Base-by-base conservation (phyloP, 2,888 invertebrate genomes). In the Amaurobius ferox region DNA sequence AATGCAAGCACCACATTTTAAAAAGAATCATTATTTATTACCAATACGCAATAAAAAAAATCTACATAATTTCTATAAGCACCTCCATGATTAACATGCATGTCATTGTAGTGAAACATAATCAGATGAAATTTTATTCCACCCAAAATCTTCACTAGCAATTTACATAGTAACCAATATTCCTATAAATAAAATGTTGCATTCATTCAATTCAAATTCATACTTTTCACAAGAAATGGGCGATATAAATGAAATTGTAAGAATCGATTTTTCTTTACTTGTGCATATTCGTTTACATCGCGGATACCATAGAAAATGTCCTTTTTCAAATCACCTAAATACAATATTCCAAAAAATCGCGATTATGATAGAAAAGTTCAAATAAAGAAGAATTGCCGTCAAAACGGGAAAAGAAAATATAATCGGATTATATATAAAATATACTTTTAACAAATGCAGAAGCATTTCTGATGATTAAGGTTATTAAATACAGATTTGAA, bases 21-120 rank as follows among this genome's bases (percentile, higher is more conserved):
- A 55, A 55, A 55, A 35, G 55, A 55, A 55, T 55, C 23, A 55
- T 55, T 5, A 55, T 55, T 55, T 55, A 55, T 55, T 55, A 55
- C 55, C 55, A 23, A 55, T 55, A 55, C 16, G 55, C 5, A 55
- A 55, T 55, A 3, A 23, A 55, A n/a, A n/a, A 55, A 55, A 55
- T 23, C 55, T 55, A 55, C 55, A 55, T 55, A 23, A 55, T 23
- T 55, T 55, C 55, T 55, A 55, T 55, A 55, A 55, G 55, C 55
- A 55, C 55, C 55, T 55, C 55, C 55, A 55, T 19, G 23, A 23
- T 55, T 55, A 23, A 23, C 55, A 55, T 23, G 55, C 55, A 55
- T 55, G 23, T 23, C 55, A 55, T 55, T 55, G 55, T 23, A 44
- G 44, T 44, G 44, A 44, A 35, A 55, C 23, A 55, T 11, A 19